Conservation (phyloP, 2,888 invertebrate genomes). For the Tenodera sinensis region DNA sequence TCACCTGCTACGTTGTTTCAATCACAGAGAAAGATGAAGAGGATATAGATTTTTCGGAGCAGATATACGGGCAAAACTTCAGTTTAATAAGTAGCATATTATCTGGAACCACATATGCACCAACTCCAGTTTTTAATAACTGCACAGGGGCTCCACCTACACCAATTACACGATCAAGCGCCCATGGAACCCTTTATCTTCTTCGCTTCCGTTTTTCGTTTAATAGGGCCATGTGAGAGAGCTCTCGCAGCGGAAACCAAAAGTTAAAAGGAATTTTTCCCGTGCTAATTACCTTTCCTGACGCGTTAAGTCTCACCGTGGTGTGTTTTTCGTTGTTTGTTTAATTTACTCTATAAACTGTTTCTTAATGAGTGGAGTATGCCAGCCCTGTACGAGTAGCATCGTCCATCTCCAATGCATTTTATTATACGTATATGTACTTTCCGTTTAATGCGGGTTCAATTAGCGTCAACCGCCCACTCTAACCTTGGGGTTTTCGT, state of each 20-base stretch:
- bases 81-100: background rate
- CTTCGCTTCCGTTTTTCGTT: background rate
- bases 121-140: background rate
- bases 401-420: too few species aligned
- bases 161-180: background rate
- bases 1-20: background rate
- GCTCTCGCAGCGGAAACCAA: background rate
- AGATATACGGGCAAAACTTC: background rate
- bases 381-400: too few species aligned
- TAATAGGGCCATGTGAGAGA: background rate
- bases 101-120: background rate
- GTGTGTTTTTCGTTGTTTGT: background rate
- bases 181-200: background rate
- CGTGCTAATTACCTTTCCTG: background rate
- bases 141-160: background rate
- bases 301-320: background rate
- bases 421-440: too few species aligned
- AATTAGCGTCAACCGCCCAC: too few species aligned
- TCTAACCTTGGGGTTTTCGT: too few species aligned
- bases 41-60: too few species aligned
- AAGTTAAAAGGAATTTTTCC: background rate
- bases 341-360: background rate
- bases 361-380: background rate
- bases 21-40: background rate
- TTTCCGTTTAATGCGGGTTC: too few species aligned